phyloP scores from a whole-genome alignment of 37 sponge, comb jelly and placozoan species.

The Haliclona indistincta region DNA sequence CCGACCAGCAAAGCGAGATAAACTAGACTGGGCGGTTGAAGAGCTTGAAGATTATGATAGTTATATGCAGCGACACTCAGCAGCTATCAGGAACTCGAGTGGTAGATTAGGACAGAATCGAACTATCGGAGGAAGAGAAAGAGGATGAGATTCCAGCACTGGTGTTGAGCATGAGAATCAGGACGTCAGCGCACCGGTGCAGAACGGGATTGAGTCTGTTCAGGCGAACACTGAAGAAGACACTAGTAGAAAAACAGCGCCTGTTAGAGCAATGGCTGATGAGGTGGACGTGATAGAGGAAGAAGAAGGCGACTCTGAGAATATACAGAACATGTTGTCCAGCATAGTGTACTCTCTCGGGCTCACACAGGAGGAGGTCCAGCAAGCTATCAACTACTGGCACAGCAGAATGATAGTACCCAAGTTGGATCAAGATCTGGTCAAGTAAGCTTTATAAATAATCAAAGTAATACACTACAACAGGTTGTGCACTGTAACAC shows the following conservation, averaged over 20 bases:
- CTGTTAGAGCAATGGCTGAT: neutral
- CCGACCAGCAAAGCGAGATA: slow-evolving; percentile 34
- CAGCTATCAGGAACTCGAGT: neutral
- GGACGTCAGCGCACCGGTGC: no score
- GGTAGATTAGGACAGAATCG: neutral
- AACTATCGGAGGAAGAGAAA: neutral
- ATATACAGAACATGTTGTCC: slow-evolving; percentile 55
- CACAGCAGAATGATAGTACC: slow-evolving; percentile 56
- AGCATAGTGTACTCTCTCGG: slow-evolving; percentile 65
- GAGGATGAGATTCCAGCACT: neutral
- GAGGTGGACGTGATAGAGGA: slow-evolving; percentile 14
- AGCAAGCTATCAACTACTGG: slow-evolving; percentile 53
- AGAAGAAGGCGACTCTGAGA: neutral
- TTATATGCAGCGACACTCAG: slow-evolving; percentile 43
- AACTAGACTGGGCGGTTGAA: slow-evolving; percentile 1
- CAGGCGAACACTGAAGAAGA: no score
- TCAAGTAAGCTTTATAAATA: no score
- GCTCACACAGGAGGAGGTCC: slow-evolving; percentile 45
- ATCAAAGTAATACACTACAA: no score
- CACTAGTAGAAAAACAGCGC: neutral
- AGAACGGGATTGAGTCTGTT: no score
- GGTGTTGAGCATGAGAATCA: neutral
- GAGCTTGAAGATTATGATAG: slow-evolving; percentile 56
- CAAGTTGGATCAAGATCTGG: slow-evolving; percentile 35
- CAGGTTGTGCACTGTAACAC: no score